Evolutionary conservation across 2,113 vertebrate species (phyloP), one percentile per base, ranked within the genome.

Genomic region (Rhinoderma darwinii): DNA sequence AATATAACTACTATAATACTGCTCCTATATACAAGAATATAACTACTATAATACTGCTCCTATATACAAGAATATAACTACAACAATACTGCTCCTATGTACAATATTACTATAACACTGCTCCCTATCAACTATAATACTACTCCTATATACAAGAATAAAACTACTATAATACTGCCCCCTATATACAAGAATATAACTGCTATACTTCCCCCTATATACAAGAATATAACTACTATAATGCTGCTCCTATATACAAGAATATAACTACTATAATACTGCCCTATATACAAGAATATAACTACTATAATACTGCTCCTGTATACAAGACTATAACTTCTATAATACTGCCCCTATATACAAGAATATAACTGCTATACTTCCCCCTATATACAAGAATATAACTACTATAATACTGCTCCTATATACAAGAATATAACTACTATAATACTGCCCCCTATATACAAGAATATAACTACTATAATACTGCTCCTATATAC

Each of bases 81-180:
- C n/a, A n/a, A 63, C 14, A 30, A 63, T 30, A 63, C n/a, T 30
- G 27, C 11, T 2, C n/a, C 59, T 63, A 27, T 9, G 22, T 59
- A 59, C 56, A n/a, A 59, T n/a, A 59, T 59, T 59, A n/a, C 56
- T 59, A 59, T n/a, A 59, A 59, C n/a, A 59, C 56, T n/a, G 56
- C 56, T 18, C 9, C 56, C 50, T 59, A 59, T 59, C 56, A n/a
- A 59, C 56, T 59, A 25, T 25, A 59, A 59, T 59, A 59, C 56
- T 59, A 20, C 4, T n/a, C 56, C 56, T n/a, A 59, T 59, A 25
- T 59, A 59, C 56, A 59, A 59, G 56, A 59, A 59, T 59, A 59
- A n/a, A 59, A 59, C 56, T 59, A n/a, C 56, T n/a, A 59, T 59
- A 59, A 59, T 59, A 59, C 56, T 59, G 25, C n/a, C 56, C n/a